Base-by-base conservation (phyloP, 2,888 invertebrate genomes). In the Mythimna ferrago region DNA sequence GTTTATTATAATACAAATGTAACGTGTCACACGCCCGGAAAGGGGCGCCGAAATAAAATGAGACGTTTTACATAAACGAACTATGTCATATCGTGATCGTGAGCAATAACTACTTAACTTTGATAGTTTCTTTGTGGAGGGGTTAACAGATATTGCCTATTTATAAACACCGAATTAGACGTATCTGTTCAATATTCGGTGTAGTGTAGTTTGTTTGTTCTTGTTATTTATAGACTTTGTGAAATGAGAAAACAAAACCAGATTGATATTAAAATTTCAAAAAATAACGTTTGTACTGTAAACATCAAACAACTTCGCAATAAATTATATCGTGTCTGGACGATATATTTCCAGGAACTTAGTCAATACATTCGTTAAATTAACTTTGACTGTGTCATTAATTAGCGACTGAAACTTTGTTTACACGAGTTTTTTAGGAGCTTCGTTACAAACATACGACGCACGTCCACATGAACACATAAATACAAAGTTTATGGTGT, bases 1-100 rank as follows among this genome's bases (percentile, higher is more conserved):
- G 90, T 93, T 92, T 91, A 92, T 89, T 81, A 87, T 88, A 80
- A 82, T 82, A 87, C 88, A 87, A 90, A 90, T 88, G 88, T 87
- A 87, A 89, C 88, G 84, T 87, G 87, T 86, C 89, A 84, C 82
- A 82, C 75, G 84, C 73, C 73, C 67, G 78, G 80, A 80, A 81
- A 78, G 60, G 68, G 82, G 76, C 76, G 86, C 81, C 80, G 78
- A 73, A 78, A 83, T 83, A 85, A 87, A 88, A 84, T 87, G 85
- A 87, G 84, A 86, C 81, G 83, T 81, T 75, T 62, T 77, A 82
- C 62, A 68, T 78, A 71, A 67, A 77, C 60, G 72, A 84, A 83
- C 74, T 78, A 74, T 74, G 80, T 75, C 71, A 78, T 85, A 65
- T 78, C 83, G 85, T 85, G 85, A 80, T 78, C 71, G 62, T 66